Evolutionary conservation across 2,888 invertebrate genomes (phyloP).

Genomic region (Yponomeuta sedellus): DNA sequence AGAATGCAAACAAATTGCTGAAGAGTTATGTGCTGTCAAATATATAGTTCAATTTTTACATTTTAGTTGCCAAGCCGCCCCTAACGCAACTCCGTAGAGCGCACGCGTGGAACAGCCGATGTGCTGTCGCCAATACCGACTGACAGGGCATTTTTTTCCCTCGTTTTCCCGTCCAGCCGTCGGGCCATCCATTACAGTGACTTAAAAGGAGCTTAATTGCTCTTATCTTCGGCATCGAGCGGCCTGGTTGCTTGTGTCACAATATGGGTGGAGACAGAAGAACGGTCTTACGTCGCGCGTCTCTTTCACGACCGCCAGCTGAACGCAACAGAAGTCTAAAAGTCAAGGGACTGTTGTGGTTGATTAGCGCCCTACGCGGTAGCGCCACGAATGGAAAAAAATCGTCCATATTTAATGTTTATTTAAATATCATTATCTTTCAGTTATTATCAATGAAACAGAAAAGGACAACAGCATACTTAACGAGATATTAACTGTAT

Average conservation of each 20-base stretch:
- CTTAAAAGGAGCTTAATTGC: slow-evolving; percentile 3
- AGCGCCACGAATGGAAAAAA: too few species aligned
- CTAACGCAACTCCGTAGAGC: background rate
- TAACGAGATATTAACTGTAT: too few species aligned
- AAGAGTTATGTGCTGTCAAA: too few species aligned
- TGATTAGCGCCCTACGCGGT: too few species aligned
- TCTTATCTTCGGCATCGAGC: background rate
- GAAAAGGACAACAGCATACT: too few species aligned
- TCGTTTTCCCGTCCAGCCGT: background rate
- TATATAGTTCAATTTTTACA: background rate
- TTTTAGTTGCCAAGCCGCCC: background rate
- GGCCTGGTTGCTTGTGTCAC: background rate
- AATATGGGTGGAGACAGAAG: background rate
- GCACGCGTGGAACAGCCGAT: background rate
- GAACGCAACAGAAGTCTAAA: too few species aligned
- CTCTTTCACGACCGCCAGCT: too few species aligned
- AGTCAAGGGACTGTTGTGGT: too few species aligned
- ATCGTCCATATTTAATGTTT: too few species aligned
- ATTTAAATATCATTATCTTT: too few species aligned
- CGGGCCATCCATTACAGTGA: background rate
- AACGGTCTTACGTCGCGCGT: background rate
- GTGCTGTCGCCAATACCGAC: background rate
- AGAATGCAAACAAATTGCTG: too few species aligned
- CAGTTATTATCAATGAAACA: too few species aligned
- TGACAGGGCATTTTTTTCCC: background rate